Evolutionary conservation across 2,113 vertebrate species (phyloP).

Genomic region (Passer domesticus): DNA sequence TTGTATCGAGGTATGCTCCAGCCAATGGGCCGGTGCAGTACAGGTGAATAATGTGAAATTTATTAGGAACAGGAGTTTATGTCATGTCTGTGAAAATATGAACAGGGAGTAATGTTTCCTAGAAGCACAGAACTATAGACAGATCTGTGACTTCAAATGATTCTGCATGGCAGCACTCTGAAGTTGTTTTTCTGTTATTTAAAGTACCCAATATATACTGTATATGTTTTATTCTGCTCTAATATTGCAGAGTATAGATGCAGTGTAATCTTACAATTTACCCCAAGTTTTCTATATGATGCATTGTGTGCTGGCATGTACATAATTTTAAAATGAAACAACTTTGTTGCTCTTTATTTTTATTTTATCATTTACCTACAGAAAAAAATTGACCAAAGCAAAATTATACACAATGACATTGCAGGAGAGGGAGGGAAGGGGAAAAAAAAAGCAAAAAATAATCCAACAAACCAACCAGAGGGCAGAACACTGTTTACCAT

Average conservation of each 20-base stretch:
- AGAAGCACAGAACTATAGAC: neutral
- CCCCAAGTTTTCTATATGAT: neutral
- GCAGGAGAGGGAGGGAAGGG: neutral
- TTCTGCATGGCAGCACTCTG: neutral
- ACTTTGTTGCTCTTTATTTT: conserved; percentile 63
- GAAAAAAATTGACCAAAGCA: neutral
- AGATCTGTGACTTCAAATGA: neutral
- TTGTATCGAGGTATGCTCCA: accelerated
- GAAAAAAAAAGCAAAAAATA: neutral
- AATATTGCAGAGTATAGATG: neutral
- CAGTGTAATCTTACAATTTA: neutral
- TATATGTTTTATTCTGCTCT: neutral
- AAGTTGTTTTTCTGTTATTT: neutral
- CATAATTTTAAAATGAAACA: neutral
- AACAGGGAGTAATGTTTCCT: neutral
- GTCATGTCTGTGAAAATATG: neutral
- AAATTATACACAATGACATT: neutral
- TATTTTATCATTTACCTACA: conserved; percentile 66
- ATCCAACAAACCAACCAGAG: neutral
- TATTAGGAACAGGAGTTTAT: neutral
- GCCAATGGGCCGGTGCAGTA: neutral
- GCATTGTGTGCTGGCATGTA: neutral
- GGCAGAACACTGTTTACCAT: neutral
- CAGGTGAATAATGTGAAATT: neutral
- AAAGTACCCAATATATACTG: accelerated